Percentiles rank a stretch among this genome's conserved stretches.
phyloP scores from a whole-genome alignment of 2,888 invertebrate genomes.

The Rhingia rostrata region DNA sequence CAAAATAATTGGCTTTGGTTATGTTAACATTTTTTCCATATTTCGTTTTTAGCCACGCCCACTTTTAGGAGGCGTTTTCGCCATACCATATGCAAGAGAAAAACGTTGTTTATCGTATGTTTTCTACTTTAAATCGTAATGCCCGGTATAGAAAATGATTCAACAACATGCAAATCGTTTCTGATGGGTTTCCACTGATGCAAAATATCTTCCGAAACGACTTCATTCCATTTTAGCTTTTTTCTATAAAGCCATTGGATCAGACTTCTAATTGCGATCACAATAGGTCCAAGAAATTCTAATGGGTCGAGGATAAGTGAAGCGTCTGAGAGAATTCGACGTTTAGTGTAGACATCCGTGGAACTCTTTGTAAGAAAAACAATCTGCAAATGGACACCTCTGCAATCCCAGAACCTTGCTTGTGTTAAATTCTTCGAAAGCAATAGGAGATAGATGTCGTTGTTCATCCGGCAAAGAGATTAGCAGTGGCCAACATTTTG shows the following conservation, averaged over 20 bases:
- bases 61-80: too few species aligned
- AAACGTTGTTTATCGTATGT: too few species aligned
- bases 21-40: too few species aligned
- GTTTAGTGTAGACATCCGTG: too few species aligned
- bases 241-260: conserved; percentile 32
- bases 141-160: too few species aligned
- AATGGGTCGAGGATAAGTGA: conserved; percentile 23
- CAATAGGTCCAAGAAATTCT: conserved; percentile 18
- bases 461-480: conserved; percentile 24
- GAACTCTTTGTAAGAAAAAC: conserved; percentile 33
- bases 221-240: conserved; percentile 17
- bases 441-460: conserved; percentile 26
- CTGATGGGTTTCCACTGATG: too few species aligned
- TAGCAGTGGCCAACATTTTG: conserved; percentile 38
- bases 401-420: conserved; percentile 32
- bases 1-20: too few species aligned
- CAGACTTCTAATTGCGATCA: conserved; percentile 7
- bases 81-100: too few species aligned
- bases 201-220: too few species aligned
- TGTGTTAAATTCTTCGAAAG: conserved; percentile 24
- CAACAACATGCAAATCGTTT: too few species aligned
- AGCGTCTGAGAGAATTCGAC: conserved; percentile 17
- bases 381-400: conserved; percentile 40
- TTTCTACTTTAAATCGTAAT: too few species aligned
- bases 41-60: too few species aligned